Base-by-base conservation (phyloP, 2,113 vertebrate genomes). In the Mesocricetus auratus region DNA sequence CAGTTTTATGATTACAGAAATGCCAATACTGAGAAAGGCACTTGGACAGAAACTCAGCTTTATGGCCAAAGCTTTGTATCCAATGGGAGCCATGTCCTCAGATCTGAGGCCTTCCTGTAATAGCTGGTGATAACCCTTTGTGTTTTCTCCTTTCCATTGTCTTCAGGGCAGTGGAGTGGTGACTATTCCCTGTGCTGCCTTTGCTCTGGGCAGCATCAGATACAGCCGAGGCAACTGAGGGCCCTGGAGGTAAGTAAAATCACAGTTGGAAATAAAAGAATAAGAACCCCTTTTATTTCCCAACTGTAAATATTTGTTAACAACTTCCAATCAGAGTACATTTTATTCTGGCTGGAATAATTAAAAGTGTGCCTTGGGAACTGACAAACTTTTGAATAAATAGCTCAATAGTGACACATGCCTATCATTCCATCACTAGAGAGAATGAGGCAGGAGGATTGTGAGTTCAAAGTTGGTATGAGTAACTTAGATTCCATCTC, bases 221-320 rank as follows among this genome's bases (percentile, higher is more conserved):
- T 75, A 60, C 33, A 45, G 73, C 47, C 62, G 86, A 93, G 77
- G 86, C 89, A 83, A 89, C 56, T 56, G 53, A 96, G 74, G 94
- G 89, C 77, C 64, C 71, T 83, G n/a, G 24, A 0, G 15, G 93
- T 95, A 95, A 95, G 93, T 87, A 11, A 87, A 97, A 93, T 71
- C 81, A 42, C 73, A 96, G 81, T 75, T 95, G 60, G 75, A 96
- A 94, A 93, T 77, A 87, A 77, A 95, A 93, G 82, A 93, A 82
- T 31, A 53, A 90, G 81, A 73, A 3, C 1, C 0, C 1, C 1
- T 78, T 92, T 91, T 66, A 91, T 64, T 91, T 89, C 24, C 45
- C 47, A 90, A 69, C n/a, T 50, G n/a, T 26, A 91, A 53, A 50
- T 24, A 68, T 42, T 86, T 92, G 10, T 62, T 87, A 71, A 8